Conservation (phyloP, 1,140 invertebrate genomes). For the Penaeus chinensis region DNA sequence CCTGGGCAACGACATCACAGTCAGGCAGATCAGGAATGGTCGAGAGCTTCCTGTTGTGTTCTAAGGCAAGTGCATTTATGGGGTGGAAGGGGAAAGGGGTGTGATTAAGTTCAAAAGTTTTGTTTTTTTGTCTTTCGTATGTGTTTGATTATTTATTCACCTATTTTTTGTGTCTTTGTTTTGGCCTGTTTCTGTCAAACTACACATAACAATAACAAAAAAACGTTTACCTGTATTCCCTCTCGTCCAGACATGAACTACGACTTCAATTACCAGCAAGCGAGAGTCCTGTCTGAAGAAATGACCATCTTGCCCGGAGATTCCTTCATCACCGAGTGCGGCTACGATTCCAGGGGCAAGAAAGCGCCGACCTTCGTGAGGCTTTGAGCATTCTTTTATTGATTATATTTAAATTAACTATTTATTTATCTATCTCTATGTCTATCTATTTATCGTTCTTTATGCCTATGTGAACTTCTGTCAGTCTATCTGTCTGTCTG, state of each 20-base stretch:
- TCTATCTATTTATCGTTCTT: background rate
- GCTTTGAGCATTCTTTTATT: background rate
- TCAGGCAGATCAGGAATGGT: constrained; percentile 79
- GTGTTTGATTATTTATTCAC: background rate
- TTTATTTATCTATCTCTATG: too few relatives aligned
- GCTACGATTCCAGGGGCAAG: constrained; percentile 73
- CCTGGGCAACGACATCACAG: constrained; percentile 79
- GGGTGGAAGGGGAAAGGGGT: too few relatives aligned
- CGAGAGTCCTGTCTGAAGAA: constrained; percentile 78
- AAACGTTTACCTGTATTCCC: background rate
- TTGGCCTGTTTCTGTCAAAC: too few relatives aligned
- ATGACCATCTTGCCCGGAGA: constrained; percentile 81
- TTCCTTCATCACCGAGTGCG: constrained; percentile 83
- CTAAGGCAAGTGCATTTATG: constrained; percentile 69
- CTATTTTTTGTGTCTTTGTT: background rate
- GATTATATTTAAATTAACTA: background rate
- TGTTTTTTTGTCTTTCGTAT: too few relatives aligned
- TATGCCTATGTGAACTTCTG: too few relatives aligned
- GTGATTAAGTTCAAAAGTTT: too few relatives aligned
- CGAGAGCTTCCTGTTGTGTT: constrained; percentile 81
- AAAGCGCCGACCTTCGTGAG: constrained; percentile 67
- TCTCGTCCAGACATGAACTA: constrained; percentile 72
- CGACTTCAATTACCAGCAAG: constrained; percentile 86
- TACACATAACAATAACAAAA: background rate
- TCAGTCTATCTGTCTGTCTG: too few relatives aligned